Evolutionary conservation across 2,113 vertebrate genomes (phyloP), one percentile per base, ranked within the genome.

Genomic region (Pituophis catenifer): DNA sequence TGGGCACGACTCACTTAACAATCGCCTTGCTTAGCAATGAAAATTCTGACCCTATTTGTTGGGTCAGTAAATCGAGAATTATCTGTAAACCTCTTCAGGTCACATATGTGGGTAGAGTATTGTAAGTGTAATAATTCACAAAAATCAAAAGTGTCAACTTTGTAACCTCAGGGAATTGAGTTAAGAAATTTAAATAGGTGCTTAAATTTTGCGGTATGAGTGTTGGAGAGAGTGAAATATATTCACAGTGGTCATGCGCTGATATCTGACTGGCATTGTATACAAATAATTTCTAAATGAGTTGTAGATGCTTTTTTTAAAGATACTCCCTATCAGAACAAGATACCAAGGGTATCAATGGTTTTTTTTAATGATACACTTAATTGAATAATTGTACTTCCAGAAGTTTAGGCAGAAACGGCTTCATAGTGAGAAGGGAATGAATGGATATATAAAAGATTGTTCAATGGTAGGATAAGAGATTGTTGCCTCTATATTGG

Each of bases 401-500:
- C 6, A 58, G 92, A 81, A 10, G 33, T 44, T 44, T 81, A 44
- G 62, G n/a, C 70, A 52, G 38, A 93, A 54, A 26, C 55, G 8
- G 19, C 0, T 38, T 81, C 33, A 81, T 58, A n/a, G 8, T 52
- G 29, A 9, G 21, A 62, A 70, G 48, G 87, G 11, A 89, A 57
- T 89, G 29, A 85, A 48, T 38, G 57, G 1, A 2, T 88, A 53
- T 90, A 62, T 86, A 52, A 81, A 89, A 54, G 75, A 54, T 5
- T 93, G 13, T 52, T 90, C n/a, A 59, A 33, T n/a, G 13, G 48
- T 90, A 17, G 15, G 8, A 58, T 29, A 57, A 59, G 5, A 85
- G 24, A 6, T 65, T 65, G 57, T 48, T 53, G 15, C 89, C 8
- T 85, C 93, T 95, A 93, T 95, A 91, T 94, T 94, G 90, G 94